Evolutionary conservation across 1,140 invertebrate genomes (phyloP), one percentile per base, ranked within the genome.

Genomic region (Sycophaga agraensis): DNA sequence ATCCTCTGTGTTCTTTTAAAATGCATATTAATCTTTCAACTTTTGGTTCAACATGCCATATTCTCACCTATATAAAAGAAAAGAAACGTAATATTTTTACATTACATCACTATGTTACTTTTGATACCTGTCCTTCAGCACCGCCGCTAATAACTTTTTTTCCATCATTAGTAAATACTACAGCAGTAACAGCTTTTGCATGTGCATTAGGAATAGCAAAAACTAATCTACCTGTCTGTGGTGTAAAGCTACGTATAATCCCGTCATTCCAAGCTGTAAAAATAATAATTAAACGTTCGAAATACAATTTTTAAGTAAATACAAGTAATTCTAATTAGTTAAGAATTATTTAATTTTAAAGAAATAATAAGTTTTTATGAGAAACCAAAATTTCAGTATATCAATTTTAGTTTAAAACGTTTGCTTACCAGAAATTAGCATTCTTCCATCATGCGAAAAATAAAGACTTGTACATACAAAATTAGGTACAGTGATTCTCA

Each of bases 1-100:
- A 88, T 28, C 90, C 91, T 71, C 91, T 92, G 77, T 97, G 94
- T 72, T 96, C 93, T 77, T 95, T 94, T 54, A 96, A 83, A 6
- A 91, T 85, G 22, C 83, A 86, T 56, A 86, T 73, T 11, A 93
- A 72, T 43, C 78, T 82, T 70, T 91, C 88, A 24, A 83, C 80
- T 34, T 84, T 78, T 0, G 85, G 84, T 51, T 83, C 84, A 42
- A 91, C 84, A 49, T 86, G 82, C 91, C 91, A 93, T 2, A 92
- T 77, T 51, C 90, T 81, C 0, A 94, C 88, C 84, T 90, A 66
- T 9, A 42, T 90, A 66, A 12, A 42, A 22, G n/a, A 42, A 34
- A 53, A 26, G 37, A 19, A 35, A 31, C 28, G 28, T n/a, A n/a
- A 31, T 31, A 6, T 11, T 31, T 31, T 31, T 31, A n/a, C n/a